phyloP scores from a whole-genome alignment of 2,113 vertebrate species.

The Rhinolophus sinicus region DNA sequence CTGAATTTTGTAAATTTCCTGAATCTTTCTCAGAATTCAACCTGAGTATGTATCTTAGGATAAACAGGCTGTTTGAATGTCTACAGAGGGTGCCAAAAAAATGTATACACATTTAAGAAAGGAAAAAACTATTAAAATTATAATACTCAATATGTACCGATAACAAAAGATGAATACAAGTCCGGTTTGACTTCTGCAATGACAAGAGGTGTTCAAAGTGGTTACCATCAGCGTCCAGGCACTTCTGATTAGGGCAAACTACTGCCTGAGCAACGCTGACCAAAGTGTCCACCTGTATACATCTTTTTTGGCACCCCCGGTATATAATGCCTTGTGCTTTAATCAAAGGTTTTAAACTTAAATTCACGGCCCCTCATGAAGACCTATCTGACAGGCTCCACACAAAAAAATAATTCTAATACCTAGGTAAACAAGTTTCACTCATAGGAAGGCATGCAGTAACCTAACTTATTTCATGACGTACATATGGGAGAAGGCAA shows the following conservation, averaged over 20 bases:
- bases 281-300: too few relatives aligned
- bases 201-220: too few relatives aligned
- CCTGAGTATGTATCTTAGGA: not conserved
- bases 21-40: constrained; percentile 14
- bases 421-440: not conserved
- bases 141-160: too few relatives aligned
- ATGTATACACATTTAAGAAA: too few relatives aligned
- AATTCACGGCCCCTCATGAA: not conserved
- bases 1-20: not conserved
- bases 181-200: too few relatives aligned
- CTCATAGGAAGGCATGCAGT: not conserved
- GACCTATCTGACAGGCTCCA: not conserved
- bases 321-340: not conserved
- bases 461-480: not conserved
- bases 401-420: not conserved
- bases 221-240: too few relatives aligned
- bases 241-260: too few relatives aligned
- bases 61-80: not conserved
- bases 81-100: too few relatives aligned
- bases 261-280: too few relatives aligned
- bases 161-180: too few relatives aligned
- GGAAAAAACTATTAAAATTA: too few relatives aligned
- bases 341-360: not conserved
- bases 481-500: not conserved
- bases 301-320: too few relatives aligned